phyloP scores from a whole-genome alignment of 2,797 vertebrate genomes.

The Sebastes variabilis region DNA sequence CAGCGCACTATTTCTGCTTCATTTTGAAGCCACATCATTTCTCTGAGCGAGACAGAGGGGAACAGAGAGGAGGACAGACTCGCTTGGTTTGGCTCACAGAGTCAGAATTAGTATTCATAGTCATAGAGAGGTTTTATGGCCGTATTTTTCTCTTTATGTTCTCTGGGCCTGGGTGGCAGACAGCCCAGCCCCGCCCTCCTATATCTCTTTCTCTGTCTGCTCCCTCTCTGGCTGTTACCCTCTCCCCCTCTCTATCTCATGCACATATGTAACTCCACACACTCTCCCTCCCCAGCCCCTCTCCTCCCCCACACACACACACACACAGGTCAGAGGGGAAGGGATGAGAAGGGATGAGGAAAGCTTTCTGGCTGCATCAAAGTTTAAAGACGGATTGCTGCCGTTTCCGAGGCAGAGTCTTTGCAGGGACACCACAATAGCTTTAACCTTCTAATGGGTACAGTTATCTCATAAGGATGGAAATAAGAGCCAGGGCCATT shows the following conservation, averaged over 20 bases:
- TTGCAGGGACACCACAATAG: slow-evolving; percentile 64
- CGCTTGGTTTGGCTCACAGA: slow-evolving; percentile 60
- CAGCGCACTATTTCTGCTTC: slow-evolving; percentile 28
- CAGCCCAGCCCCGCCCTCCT: slow-evolving; percentile 77
- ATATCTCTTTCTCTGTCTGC: slow-evolving; percentile 71
- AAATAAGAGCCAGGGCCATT: slow-evolving; percentile 64
- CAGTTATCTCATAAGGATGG: slow-evolving; percentile 70
- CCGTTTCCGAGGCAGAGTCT: slow-evolving; percentile 62
- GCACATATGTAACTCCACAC: slow-evolving; percentile 46
- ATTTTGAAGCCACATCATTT: slow-evolving; percentile 53
- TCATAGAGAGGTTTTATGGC: slow-evolving; percentile 82
- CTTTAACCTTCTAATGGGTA: slow-evolving; percentile 75
- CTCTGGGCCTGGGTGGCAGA: slow-evolving; percentile 79
- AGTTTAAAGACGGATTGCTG: slow-evolving; percentile 70
- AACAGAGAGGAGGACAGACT: slow-evolving; percentile 54
- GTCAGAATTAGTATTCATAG: slow-evolving; percentile 85
- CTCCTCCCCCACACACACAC: slow-evolving; percentile 14
- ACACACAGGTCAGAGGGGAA: slow-evolving; percentile 69
- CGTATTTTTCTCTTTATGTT: slow-evolving; percentile 87
- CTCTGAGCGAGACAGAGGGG: slow-evolving; percentile 50
- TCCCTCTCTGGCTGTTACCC: slow-evolving; percentile 48
- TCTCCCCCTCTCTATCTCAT: slow-evolving; percentile 34
- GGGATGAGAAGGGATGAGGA: slow-evolving; percentile 64
- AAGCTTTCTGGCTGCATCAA: slow-evolving; percentile 71
- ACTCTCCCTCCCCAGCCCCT: neutral